Evolutionary conservation across 2,888 invertebrate species (phyloP).

Genomic region (Phragmatobia fuliginosa): DNA sequence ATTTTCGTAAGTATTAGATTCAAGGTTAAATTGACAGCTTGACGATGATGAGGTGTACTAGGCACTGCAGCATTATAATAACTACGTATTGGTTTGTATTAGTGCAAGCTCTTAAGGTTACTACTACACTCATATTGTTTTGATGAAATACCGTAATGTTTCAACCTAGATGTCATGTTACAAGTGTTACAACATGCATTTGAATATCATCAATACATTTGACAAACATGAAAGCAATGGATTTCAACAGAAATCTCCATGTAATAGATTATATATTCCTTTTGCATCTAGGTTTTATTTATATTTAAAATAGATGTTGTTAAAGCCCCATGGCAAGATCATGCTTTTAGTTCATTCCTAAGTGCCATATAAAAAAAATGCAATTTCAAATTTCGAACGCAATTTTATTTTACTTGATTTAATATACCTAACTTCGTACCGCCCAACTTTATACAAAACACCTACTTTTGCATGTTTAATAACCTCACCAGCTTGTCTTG

Average conservation of each 20-base stretch:
- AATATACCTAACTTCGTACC: too few species aligned
- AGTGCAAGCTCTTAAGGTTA: neutral
- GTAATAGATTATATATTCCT: neutral
- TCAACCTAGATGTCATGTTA: neutral
- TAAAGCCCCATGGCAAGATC: neutral
- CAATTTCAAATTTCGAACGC: neutral
- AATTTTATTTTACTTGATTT: too few species aligned
- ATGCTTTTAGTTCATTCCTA: neutral
- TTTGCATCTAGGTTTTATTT: neutral
- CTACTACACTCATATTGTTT: neutral
- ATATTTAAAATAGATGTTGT: neutral
- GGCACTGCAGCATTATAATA: neutral
- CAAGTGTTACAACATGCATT: neutral
- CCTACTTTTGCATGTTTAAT: neutral
- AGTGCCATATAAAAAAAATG: too few species aligned
- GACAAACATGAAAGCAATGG: neutral
- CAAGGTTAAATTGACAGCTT: neutral
- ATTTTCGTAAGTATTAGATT: neutral
- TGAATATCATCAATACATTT: conserved; percentile 1
- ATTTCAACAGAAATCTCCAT: neutral
- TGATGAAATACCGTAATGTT: neutral
- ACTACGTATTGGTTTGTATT: neutral
- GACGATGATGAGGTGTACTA: neutral
- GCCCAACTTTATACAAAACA: too few species aligned
- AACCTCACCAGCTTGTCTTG: neutral